A percentile compares a stretch with the other conserved stretches of the same genome.
These are phyloP conservation scores for Pterostichus niger DNA, from an alignment of 2,888 invertebrate genomes.

Conservation along the genomic window DNA sequence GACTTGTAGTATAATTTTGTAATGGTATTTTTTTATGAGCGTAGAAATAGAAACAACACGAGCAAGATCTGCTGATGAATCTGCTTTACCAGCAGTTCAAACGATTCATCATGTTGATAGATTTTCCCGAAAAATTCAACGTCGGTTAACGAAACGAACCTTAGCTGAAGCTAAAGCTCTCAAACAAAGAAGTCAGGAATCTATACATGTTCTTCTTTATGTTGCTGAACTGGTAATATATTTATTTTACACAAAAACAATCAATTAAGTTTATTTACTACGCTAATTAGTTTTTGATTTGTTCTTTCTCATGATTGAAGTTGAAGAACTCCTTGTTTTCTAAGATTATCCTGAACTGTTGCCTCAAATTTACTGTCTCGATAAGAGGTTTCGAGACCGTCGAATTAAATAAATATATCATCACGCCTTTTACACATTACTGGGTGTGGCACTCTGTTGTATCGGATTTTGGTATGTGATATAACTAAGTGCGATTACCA, in stretches of 20 bases:
- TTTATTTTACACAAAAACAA: background rate
- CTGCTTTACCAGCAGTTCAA: conserved; percentile 82
- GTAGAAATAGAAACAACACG: conserved; percentile 18
- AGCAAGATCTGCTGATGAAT: conserved; percentile 69
- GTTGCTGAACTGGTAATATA: conserved; percentile 86
- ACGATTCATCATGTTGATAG: conserved; percentile 89
- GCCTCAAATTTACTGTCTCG: too few species aligned
- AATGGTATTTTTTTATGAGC: background rate
- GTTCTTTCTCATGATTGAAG: too few species aligned
- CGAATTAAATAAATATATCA: too few species aligned
- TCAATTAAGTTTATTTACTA: background rate
- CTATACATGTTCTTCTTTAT: conserved; percentile 87
- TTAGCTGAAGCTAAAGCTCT: conserved; percentile 89
- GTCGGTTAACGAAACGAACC: conserved; percentile 87
- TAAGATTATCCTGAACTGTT: too few species aligned
- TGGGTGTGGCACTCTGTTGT: too few species aligned
- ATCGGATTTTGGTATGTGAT: too few species aligned
- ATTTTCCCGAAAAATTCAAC: conserved; percentile 87
- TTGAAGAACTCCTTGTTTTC: too few species aligned
- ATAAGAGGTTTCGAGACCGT: too few species aligned
- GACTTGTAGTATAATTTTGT: too few species aligned
- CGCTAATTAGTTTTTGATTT: too few species aligned
- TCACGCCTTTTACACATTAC: too few species aligned
- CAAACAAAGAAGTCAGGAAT: conserved; percentile 87
- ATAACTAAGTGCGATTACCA: too few species aligned